Evolutionary conservation across 2,797 vertebrate species (phyloP).

Genomic region (Eleutherodactylus coqui): DNA sequence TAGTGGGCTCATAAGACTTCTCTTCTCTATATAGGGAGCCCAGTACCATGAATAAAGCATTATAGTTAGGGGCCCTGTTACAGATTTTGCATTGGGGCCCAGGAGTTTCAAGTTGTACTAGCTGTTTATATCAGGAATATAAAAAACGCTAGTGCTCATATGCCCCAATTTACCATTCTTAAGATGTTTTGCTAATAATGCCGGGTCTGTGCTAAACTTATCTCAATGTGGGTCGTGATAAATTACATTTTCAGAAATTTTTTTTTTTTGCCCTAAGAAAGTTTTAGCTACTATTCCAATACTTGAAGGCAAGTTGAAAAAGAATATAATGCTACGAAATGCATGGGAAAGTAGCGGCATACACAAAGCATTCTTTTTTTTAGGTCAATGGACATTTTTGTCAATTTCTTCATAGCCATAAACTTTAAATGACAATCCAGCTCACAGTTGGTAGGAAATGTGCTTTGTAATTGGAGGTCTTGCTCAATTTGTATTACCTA

Average conservation of each 20-base stretch:
- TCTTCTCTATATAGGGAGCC: no score
- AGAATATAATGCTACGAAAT: not conserved
- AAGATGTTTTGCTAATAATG: not conserved
- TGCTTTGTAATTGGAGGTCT: constrained; percentile 17
- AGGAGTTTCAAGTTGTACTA: no score
- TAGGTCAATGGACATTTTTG: not conserved
- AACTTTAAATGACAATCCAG: constrained; percentile 6
- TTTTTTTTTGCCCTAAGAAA: not conserved
- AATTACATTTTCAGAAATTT: not conserved
- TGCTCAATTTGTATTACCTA: constrained; percentile 31
- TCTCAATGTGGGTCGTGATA: not conserved
- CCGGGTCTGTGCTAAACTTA: not conserved
- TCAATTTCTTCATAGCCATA: not conserved
- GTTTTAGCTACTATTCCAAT: not conserved
- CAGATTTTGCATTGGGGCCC: no score
- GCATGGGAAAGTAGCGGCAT: not conserved
- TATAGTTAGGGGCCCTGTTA: no score
- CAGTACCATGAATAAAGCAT: no score
- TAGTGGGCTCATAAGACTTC: no score
- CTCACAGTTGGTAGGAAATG: not conserved
- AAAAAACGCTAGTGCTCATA: no score
- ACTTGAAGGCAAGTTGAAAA: not conserved
- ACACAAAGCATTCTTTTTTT: not conserved
- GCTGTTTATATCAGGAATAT: no score
- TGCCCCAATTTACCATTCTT: not conserved